A percentile compares a stretch with the other conserved stretches of the same genome.
Evolutionary conservation across 1,140 invertebrate genomes (phyloP).

Genomic region (Drosophila orena): DNA sequence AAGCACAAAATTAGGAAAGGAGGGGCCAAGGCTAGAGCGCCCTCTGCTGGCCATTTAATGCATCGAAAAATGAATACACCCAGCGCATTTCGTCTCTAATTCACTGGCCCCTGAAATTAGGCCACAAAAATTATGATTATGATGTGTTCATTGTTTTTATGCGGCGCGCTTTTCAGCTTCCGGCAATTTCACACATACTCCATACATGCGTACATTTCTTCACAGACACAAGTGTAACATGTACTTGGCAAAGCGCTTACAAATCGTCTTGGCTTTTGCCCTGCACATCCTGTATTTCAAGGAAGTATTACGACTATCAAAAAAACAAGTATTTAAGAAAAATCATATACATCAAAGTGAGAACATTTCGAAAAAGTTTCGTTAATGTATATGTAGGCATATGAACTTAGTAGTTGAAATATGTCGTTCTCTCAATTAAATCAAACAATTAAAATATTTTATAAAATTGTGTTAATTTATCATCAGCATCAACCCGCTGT

Average conservation of each 20-base stretch:
- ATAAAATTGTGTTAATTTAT: no score
- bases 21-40: conserved; percentile 24
- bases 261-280: conserved; percentile 38
- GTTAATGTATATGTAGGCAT: no score
- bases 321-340: no score
- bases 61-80: conserved; percentile 35
- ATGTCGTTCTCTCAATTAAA: no score
- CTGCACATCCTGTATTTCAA: neutral
- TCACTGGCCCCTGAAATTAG: conserved; percentile 62
- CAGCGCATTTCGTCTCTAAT: conserved; percentile 22
- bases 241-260: conserved; percentile 67
- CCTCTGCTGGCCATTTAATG: conserved; percentile 14
- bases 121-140: conserved; percentile 79
- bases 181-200: conserved; percentile 51
- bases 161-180: conserved; percentile 46
- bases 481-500: no score
- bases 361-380: no score
- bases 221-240: conserved; percentile 26
- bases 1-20: neutral
- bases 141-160: conserved; percentile 82
- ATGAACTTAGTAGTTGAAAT: no score
- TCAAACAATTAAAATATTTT: neutral
- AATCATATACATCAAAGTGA: no score
- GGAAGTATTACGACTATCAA: neutral
- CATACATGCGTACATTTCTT: conserved; percentile 1